Conservation (phyloP, 2,797 vertebrate genomes). For the Discoglossus pictus region DNA sequence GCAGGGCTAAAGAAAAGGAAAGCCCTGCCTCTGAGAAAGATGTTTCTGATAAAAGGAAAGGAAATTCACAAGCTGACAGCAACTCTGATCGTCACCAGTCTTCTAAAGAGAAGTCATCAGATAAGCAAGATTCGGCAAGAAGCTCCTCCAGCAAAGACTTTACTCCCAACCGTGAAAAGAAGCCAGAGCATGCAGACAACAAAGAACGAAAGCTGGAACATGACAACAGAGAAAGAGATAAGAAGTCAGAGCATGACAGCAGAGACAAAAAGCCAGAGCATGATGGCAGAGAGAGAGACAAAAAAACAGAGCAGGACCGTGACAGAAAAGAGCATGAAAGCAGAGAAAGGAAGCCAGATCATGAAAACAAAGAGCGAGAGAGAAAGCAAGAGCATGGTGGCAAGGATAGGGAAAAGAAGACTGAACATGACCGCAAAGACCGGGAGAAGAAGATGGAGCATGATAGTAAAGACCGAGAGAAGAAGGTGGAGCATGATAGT, state of each 20-base stretch:
- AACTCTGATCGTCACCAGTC: constrained; percentile 70
- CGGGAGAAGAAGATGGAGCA: constrained; percentile 23
- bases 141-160: constrained; percentile 70
- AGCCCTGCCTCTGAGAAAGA: constrained; percentile 69
- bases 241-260: constrained; percentile 34
- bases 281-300: constrained; percentile 63
- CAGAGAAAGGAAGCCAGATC: constrained; percentile 4
- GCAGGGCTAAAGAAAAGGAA: constrained; percentile 67
- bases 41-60: constrained; percentile 73
- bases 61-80: constrained; percentile 62
- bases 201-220: constrained; percentile 24
- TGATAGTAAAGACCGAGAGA: constrained; percentile 58
- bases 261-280: constrained; percentile 70
- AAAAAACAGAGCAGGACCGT: constrained; percentile 73
- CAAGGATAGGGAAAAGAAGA: constrained; percentile 30
- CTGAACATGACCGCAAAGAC: constrained; percentile 38
- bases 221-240: constrained; percentile 38
- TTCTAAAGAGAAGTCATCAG: constrained; percentile 72
- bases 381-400: constrained; percentile 14
- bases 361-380: constrained; percentile 43
- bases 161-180: constrained; percentile 60
- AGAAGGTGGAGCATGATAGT: constrained; percentile 61
- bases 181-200: constrained; percentile 24
- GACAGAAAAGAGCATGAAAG: constrained; percentile 24
- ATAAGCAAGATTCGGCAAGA: constrained; percentile 68